A percentile compares a stretch with the other conserved stretches of the same genome.
Evolutionary conservation across 2,888 invertebrate species (phyloP).

Genomic region (Orthosia gracilis): DNA sequence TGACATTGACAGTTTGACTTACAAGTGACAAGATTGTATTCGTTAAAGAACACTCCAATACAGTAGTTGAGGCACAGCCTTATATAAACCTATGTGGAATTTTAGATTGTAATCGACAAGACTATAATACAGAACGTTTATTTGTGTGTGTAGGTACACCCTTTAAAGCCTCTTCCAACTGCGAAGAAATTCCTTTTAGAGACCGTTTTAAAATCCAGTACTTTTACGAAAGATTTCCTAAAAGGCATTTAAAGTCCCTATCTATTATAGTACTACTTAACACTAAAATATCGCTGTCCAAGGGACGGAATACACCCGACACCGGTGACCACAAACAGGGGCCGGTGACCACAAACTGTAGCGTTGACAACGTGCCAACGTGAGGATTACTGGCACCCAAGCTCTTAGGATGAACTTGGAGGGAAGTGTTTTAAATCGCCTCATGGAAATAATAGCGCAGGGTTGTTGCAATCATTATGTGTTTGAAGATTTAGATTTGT

Average conservation of each 20-base stretch:
- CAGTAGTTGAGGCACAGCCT: no score
- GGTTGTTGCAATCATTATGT: neutral
- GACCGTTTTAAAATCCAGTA: neutral
- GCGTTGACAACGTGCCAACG: constrained; percentile 61
- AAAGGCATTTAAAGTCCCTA: neutral
- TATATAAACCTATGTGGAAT: no score
- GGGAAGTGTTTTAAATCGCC: constrained; percentile 49
- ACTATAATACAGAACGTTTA: no score
- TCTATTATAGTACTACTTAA: constrained; percentile 18
- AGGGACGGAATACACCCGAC: constrained; percentile 22
- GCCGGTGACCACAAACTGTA: constrained; percentile 49
- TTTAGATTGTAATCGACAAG: no score
- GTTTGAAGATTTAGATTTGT: neutral
- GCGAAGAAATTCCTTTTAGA: neutral
- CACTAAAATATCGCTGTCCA: constrained; percentile 15
- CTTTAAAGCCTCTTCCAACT: no score
- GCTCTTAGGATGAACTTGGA: constrained; percentile 17
- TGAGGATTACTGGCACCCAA: constrained; percentile 46
- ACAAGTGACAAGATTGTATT: no score
- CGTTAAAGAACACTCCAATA: no score
- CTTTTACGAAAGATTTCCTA: neutral
- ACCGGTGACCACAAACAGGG: constrained; percentile 55
- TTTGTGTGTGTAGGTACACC: no score
- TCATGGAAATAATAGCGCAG: neutral
- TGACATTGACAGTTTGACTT: no score